phyloP scores from a whole-genome alignment of 1,140 invertebrate species.

The Drosophila kurseongensis region DNA sequence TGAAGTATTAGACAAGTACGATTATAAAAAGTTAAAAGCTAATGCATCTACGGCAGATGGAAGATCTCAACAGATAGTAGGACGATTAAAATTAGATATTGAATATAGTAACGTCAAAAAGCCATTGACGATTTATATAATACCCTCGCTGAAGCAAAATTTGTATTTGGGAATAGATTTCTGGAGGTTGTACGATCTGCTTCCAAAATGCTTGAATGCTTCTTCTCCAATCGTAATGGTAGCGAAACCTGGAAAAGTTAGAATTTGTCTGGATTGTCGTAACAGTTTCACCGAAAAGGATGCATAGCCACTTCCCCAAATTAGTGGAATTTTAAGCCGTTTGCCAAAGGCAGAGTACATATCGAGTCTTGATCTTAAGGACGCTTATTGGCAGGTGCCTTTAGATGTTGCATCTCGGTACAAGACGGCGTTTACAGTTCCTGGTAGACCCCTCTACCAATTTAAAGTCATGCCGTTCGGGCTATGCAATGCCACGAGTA shows the following conservation, averaged over 20 bases:
- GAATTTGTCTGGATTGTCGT: background rate
- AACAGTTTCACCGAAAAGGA: too few relatives aligned
- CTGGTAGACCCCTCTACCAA: too few relatives aligned
- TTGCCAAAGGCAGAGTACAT: background rate
- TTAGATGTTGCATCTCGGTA: too few relatives aligned
- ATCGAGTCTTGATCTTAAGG: background rate
- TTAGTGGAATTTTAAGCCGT: background rate
- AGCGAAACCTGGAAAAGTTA: background rate
- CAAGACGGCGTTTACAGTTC: too few relatives aligned
- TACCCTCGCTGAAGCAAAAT: too few relatives aligned
- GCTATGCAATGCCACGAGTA: too few relatives aligned
- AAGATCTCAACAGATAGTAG: background rate
- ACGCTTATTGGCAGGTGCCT: background rate
- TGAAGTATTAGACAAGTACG: background rate
- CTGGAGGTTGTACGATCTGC: background rate
- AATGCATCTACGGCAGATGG: conserved; percentile 1
- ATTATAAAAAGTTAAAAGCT: background rate
- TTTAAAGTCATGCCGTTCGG: too few relatives aligned
- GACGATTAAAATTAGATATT: background rate
- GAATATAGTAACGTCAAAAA: background rate
- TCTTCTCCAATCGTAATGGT: background rate
- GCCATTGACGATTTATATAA: background rate
- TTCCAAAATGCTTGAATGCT: background rate
- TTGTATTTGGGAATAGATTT: background rate
- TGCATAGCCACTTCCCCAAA: too few relatives aligned